Conservation (phyloP, 37 sponge, comb jelly and placozoan genomes). For the Amphimedon queenslandica region DNA sequence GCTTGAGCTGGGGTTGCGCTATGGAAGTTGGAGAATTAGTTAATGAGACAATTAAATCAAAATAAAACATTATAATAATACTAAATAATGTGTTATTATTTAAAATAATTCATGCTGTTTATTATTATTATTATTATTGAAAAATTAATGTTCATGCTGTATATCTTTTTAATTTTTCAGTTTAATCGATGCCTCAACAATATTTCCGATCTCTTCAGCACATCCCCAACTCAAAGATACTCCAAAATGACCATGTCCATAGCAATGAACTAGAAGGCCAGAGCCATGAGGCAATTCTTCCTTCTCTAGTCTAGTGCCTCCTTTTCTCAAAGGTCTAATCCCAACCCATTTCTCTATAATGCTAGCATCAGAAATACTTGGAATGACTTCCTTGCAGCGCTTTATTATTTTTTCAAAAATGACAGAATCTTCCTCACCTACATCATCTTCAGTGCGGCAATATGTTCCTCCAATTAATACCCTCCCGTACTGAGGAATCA, state of each 20-base stretch:
- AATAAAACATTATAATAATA: no score
- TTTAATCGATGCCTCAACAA: no score
- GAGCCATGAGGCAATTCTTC: background rate
- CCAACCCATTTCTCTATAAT: constrained; percentile 34
- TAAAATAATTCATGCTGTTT: no score
- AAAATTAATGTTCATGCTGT: no score
- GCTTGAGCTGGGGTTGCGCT: constrained; percentile 77
- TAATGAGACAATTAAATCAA: no score
- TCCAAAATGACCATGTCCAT: constrained; percentile 48
- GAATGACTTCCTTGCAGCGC: constrained; percentile 5
- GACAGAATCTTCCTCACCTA: background rate
- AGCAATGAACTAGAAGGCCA: constrained; percentile 31
- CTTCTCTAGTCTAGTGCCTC: constrained; percentile 18
- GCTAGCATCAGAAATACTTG: constrained; percentile 15
- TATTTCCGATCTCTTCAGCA: constrained; percentile 28
- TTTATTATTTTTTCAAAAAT: background rate
- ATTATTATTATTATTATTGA: no score
- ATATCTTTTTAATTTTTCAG: no score
- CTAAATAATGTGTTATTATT: no score
- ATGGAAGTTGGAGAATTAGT: constrained; percentile 34
- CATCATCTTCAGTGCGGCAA: background rate
- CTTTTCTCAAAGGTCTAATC: constrained; percentile 31
- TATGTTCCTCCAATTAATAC: constrained; percentile 25
- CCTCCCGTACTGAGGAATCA: constrained; percentile 13
- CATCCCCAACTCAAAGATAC: constrained; percentile 41